phyloP scores from a whole-genome alignment of 1,140 invertebrate species.

The Metopolophium dirhodum region DNA sequence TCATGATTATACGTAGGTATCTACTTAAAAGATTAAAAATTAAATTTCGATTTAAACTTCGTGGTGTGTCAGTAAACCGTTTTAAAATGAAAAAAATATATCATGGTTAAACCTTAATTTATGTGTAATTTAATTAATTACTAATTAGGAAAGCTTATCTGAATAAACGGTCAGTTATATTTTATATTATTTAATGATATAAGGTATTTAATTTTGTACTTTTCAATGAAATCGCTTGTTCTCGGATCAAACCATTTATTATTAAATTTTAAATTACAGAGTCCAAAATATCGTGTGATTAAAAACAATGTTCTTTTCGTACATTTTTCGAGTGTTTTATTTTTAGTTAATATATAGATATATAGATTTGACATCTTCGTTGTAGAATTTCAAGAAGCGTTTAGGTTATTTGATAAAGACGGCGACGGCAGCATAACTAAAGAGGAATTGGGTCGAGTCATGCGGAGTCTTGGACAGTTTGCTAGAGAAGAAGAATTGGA shows the following conservation, averaged over 20 bases:
- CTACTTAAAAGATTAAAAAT: neutral
- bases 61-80: neutral
- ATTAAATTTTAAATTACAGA: neutral
- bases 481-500: conserved; percentile 81
- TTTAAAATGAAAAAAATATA: neutral
- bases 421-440: conserved; percentile 87
- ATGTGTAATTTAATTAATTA: neutral
- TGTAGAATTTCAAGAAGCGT: conserved; percentile 83
- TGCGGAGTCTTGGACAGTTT: conserved; percentile 84
- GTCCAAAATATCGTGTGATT: neutral
- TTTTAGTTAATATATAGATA: neutral
- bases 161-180: neutral
- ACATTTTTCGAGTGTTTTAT: neutral
- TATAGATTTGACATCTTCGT: conserved; percentile 42
- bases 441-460: conserved; percentile 82
- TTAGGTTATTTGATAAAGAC: conserved; percentile 88
- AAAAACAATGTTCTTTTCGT: neutral
- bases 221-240: neutral
- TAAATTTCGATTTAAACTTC: neutral
- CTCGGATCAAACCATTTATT: neutral
- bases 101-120: neutral
- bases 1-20: neutral
- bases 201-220: neutral
- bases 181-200: neutral
- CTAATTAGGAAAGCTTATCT: neutral